Conservation (phyloP, 64 coral and sea anemone species). For the Montipora sp. region DNA sequence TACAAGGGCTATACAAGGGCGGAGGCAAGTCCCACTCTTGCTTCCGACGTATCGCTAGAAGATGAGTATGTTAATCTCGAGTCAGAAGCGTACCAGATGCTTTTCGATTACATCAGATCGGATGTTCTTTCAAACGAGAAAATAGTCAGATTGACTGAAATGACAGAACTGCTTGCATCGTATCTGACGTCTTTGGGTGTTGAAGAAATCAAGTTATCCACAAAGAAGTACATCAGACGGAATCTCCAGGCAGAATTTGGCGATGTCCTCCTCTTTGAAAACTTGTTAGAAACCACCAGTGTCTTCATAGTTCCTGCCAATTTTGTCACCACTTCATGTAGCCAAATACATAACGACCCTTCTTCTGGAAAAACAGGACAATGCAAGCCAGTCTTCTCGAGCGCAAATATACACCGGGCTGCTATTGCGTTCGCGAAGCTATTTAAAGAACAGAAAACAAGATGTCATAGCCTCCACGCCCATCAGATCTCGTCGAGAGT, state of each 20-base stretch:
- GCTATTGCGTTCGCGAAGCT: constrained; percentile 39
- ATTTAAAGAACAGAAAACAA: background rate
- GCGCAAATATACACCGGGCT: constrained; percentile 11
- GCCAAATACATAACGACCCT: background rate
- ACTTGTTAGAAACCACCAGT: constrained; percentile 37
- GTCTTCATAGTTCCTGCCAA: constrained; percentile 36
- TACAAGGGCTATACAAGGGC: constrained; percentile 50
- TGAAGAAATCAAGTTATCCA: constrained; percentile 30
- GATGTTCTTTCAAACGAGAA: constrained; percentile 45
- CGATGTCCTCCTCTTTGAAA: constrained; percentile 32
- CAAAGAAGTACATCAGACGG: constrained; percentile 36
- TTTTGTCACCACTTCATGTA: constrained; percentile 10
- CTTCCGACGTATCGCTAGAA: constrained; percentile 4
- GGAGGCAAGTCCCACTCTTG: background rate
- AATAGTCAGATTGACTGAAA: constrained; percentile 47
- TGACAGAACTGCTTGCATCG: constrained; percentile 37
- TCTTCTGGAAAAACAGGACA: constrained; percentile 6
- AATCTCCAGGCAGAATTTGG: constrained; percentile 57
- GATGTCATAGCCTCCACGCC: constrained; percentile 29
- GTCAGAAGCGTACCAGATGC: constrained; percentile 55
- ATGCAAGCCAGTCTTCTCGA: background rate
- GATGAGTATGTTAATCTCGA: constrained; percentile 46
- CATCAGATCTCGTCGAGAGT: constrained; percentile 15
- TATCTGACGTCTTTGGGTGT: constrained; percentile 40
- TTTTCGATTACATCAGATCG: constrained; percentile 60